phyloP scores from a whole-genome alignment of 2,797 vertebrate genomes.

The Sebastes iracundus region DNA sequence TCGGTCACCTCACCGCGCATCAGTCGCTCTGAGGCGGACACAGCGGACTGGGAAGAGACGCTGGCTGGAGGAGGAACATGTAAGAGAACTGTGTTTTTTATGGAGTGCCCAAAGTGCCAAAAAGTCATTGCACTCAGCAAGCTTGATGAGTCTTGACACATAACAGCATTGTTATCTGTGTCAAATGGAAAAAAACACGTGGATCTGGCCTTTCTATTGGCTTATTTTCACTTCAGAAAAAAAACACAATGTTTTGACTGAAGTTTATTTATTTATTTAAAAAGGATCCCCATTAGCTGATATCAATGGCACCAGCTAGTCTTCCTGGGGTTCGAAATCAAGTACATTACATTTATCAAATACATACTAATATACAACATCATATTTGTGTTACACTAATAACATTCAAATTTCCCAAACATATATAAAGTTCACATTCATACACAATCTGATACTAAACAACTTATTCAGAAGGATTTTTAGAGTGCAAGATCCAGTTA shows the following conservation, averaged over 20 bases:
- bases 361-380: too few relatives aligned
- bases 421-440: too few relatives aligned
- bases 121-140: not conserved
- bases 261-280: too few relatives aligned
- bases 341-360: too few relatives aligned
- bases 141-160: not conserved
- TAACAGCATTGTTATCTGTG: not conserved
- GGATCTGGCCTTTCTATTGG: not conserved
- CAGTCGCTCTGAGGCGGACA: not conserved
- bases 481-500: too few relatives aligned
- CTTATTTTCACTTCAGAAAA: not conserved
- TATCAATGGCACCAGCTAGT: too few relatives aligned
- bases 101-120: not conserved
- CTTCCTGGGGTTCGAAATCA: too few relatives aligned
- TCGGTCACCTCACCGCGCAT: conserved; percentile 26
- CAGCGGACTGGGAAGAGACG: conserved; percentile 7
- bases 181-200: not conserved
- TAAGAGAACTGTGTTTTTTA: conserved; percentile 37
- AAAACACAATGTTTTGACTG: not conserved
- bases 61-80: conserved; percentile 39
- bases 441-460: too few relatives aligned
- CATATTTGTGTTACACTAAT: too few relatives aligned
- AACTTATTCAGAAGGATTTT: too few relatives aligned
- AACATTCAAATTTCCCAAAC: too few relatives aligned
- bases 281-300: too few relatives aligned